Evolutionary conservation across 2,113 vertebrate genomes (phyloP).

Genomic region (Lagenorhynchus albirostris): DNA sequence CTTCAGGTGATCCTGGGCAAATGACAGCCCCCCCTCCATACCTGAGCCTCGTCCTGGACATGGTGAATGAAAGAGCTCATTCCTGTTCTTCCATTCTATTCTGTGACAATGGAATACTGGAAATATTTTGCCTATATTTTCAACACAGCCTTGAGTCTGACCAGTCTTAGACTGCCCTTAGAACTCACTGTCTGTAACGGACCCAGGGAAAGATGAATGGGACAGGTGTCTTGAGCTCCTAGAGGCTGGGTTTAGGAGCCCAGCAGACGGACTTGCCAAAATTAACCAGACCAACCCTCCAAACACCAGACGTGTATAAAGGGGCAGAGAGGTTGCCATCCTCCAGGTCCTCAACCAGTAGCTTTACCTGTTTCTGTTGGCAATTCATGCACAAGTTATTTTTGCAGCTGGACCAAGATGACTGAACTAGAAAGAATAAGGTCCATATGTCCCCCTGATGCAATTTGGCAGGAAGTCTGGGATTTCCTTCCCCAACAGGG

Average conservation of each 20-base stretch:
- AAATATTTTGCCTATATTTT: neutral
- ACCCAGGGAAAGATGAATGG: neutral
- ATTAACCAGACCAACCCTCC: neutral
- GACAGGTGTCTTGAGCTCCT: neutral
- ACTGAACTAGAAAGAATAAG: conserved; percentile 36
- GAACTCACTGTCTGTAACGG: neutral
- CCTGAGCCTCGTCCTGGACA: neutral
- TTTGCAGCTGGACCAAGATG: neutral
- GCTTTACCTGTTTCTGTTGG: conserved; percentile 18
- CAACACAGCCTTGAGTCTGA: neutral
- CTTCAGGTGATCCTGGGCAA: neutral
- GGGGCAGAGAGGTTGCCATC: neutral
- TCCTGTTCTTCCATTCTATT: neutral
- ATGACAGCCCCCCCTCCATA: neutral
- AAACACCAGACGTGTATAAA: neutral
- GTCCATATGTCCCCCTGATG: neutral
- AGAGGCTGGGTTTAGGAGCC: neutral
- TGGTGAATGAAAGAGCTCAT: neutral
- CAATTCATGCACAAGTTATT: neutral
- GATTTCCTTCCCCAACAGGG: neutral
- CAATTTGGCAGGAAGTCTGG: neutral
- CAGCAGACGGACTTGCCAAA: neutral
- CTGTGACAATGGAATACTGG: neutral
- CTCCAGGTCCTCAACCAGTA: neutral
- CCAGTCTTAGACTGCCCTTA: neutral